Base-by-base conservation (phyloP, 2,113 vertebrate species). In the Hucho hucho region DNA sequence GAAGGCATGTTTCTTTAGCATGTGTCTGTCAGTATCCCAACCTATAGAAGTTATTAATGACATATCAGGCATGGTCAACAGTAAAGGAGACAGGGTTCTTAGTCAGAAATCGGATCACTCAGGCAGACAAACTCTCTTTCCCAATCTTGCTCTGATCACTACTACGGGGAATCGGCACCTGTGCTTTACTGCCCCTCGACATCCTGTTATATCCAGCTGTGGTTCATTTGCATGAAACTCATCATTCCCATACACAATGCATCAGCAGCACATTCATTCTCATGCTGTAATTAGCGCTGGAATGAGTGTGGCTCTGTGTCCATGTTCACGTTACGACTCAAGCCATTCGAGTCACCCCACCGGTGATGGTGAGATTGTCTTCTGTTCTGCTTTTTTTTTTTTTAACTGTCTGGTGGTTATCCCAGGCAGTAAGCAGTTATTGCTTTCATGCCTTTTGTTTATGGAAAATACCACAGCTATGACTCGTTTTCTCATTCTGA, bases 201-300 rank as follows among this genome's bases (percentile, higher is more conserved):
- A 43, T 43, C 37, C 37, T 43, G 37, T 43, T 43, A 43, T 43
- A 11, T 43, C 37, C 37, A 43, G 37, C 37, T 43, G 37, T 43
- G 7, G 37, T 12, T 43, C 0, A 43, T 43, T 43, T 12, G 37
- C 37, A 11, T 43, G 9, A 12, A 43, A 43, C 37, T 2, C 9
- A 43, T 43, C 9, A 22, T 4, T 18, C 80, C 85, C 81, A 85
- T 89, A 0, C 77, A 87, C 69, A 43, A 89, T 85, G 70, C 82
- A 89, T 83, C 58, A 20, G 59, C 16, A 22, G 20, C 37, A 43
- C 37, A 11, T 6, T 69, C 12, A 14, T 82, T 87, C 61, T 77
- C 70, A 16, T 70, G 70, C 22, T 66, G 83, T 81, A 79, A 80
- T 83, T 72, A 75, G 53, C 46, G 16, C 37, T 47, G 7, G 29